A percentile compares a stretch with the other conserved stretches of the same genome.
Evolutionary conservation across 2,888 invertebrate genomes (phyloP).

Genomic region (Electrophaes corylata): DNA sequence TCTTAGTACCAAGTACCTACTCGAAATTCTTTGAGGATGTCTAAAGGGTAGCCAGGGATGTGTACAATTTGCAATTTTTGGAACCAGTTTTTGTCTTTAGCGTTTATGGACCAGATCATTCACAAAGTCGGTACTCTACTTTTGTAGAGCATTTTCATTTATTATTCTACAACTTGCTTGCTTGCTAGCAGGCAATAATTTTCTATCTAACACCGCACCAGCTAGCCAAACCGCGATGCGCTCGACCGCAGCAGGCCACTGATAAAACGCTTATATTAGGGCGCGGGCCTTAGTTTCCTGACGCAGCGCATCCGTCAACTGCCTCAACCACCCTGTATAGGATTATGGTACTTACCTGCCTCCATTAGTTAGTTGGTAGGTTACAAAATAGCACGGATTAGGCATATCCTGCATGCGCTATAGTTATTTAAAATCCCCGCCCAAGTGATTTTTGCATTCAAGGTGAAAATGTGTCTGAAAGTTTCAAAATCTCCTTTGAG

Average conservation of each 20-base stretch:
- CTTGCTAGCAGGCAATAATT: slow-evolving; percentile 4
- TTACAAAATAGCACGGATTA: background rate
- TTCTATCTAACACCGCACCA: slow-evolving; percentile 15
- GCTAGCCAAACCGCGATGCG: slow-evolving; percentile 33
- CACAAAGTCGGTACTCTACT: background rate
- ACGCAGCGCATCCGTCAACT: slow-evolving; percentile 61
- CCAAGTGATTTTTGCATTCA: too few relatives aligned
- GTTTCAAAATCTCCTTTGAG: too few relatives aligned
- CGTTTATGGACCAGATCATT: background rate
- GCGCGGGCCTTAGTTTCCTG: slow-evolving; percentile 56
- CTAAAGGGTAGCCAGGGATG: too few relatives aligned
- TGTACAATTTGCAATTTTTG: too few relatives aligned
- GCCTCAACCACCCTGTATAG: slow-evolving; percentile 43
- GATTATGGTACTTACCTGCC: slow-evolving; percentile 19
- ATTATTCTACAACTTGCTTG: background rate
- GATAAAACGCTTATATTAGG: slow-evolving; percentile 80
- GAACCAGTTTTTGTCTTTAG: too few relatives aligned
- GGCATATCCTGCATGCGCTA: too few relatives aligned
- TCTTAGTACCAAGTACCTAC: too few relatives aligned
- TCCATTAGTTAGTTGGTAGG: slow-evolving; percentile 1
- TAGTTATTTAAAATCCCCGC: too few relatives aligned
- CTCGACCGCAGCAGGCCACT: slow-evolving; percentile 61
- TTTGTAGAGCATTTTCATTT: background rate
- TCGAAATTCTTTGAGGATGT: too few relatives aligned
- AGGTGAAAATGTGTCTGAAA: too few relatives aligned